phyloP scores from a whole-genome alignment of 2,888 invertebrate genomes.

The Sepioteuthis lessoniana region DNA sequence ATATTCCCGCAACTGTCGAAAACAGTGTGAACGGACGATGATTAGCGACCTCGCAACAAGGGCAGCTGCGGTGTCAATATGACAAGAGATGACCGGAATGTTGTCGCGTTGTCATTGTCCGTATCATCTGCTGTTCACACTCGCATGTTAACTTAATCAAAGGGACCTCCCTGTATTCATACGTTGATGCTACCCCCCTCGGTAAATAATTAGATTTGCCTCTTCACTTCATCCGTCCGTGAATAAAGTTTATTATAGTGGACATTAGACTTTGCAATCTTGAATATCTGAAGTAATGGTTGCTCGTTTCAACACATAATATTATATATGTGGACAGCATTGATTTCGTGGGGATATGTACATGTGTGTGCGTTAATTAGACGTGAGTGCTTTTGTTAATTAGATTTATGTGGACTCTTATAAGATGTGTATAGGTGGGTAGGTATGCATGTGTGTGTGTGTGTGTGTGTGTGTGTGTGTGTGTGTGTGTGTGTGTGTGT shows the following conservation, averaged over 20 bases:
- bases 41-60: background rate
- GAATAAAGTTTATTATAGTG: conserved; percentile 13
- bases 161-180: too few species aligned
- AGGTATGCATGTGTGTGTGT: too few species aligned
- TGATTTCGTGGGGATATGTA: background rate
- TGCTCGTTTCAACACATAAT: background rate
- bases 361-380: conserved; percentile 12
- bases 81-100: background rate
- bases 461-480: too few species aligned
- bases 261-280: background rate
- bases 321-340: conserved; percentile 20
- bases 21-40: background rate
- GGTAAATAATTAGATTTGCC: background rate
- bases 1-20: background rate
- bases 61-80: background rate
- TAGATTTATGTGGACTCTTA: background rate
- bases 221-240: background rate
- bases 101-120: background rate
- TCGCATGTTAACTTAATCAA: background rate
- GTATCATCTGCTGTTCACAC: background rate
- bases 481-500: too few species aligned
- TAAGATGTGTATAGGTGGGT: background rate
- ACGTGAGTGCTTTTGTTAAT: background rate
- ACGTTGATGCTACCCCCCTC: background rate
- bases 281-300: conserved; percentile 7